Evolutionary conservation across 1,140 invertebrate genomes (phyloP), one percentile per base, ranked within the genome.

Genomic region (Ceratosolen solmsi): DNA sequence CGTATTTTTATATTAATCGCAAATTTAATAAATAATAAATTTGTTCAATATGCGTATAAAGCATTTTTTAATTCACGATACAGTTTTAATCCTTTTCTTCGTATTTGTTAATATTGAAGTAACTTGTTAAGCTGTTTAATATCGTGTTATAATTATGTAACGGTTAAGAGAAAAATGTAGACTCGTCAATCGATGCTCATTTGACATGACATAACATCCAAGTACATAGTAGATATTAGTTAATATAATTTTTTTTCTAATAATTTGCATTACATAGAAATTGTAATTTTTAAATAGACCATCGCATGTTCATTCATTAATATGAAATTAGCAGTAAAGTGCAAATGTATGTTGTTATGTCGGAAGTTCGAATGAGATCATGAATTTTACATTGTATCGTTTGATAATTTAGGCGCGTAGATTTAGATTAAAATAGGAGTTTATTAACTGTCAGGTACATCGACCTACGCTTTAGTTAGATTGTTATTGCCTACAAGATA

Each of bases 331-430:
- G 27, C 9, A n/a, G 15, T 65, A 68, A 68, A 68, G 15, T 68
- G 20, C 33, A 68, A 38, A 68, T 36, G 20, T 38, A 38, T 38
- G 20, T 22, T 4, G 60, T 27, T 63, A 9, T 22, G 27, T 38
- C 20, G 36, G 17, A 20, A 33, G 30, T 20, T 63, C 11, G 30
- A 13, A 63, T 63, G 13, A 36, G 33, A 63, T 17, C 30, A 38
- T 68, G 63, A 68, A 68, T 68, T 38, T 71, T 71, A 71, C 70
- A 71, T 25, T 27, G 70, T 71, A 71, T 71, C 70, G 22, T 49
- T 71, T 71, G 41, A 71, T 71, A 49, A 49, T 49, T 71, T 71
- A 71, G 27, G 70, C 38, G n/a, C 20, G 70, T 30, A 71, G 70
- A 49, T 49, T 71, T 71, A 49, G 70, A 71, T 71, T 71, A 49